Conservation (phyloP, 2,888 invertebrate genomes). For the Teleogryllus oceanicus region DNA sequence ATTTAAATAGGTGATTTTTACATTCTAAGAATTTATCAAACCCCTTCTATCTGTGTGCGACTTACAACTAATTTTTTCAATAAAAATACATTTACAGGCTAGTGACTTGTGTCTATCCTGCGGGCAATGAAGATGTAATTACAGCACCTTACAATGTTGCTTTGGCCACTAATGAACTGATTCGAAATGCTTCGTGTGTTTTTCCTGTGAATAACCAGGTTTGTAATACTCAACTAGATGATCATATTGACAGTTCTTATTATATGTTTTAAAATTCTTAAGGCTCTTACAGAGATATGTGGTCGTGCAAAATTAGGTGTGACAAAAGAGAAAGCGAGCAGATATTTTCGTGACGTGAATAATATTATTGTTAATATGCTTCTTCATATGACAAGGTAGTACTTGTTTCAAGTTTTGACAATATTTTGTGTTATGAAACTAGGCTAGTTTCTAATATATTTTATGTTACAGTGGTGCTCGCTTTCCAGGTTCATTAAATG, state of each 20-base stretch:
- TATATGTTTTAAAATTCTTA: constrained; percentile 21
- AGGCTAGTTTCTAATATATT: no score
- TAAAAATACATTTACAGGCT: constrained; percentile 45
- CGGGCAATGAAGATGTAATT: constrained; percentile 54
- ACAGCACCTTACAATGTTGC: constrained; percentile 56
- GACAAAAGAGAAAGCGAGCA: constrained; percentile 46
- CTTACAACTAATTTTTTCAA: neutral
- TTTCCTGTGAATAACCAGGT: constrained; percentile 55
- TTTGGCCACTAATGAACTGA: constrained; percentile 50
- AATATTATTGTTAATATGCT: constrained; percentile 55
- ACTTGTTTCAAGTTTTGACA: neutral
- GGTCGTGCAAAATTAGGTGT: constrained; percentile 45
- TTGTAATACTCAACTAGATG: neutral
- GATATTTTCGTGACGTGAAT: constrained; percentile 55
- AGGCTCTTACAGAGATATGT: constrained; percentile 52
- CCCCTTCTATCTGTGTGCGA: neutral
- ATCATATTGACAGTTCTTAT: neutral
- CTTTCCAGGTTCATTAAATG: constrained; percentile 55
- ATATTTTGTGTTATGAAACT: neutral
- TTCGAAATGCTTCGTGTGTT: constrained; percentile 53
- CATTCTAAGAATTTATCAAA: neutral
- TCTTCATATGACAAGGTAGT: constrained; percentile 54
- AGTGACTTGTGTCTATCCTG: constrained; percentile 55
- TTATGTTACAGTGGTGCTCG: constrained; percentile 51
- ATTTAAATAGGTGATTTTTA: neutral